Conservation (phyloP, 2,113 vertebrate species). For the Xyrauchen texanus region DNA sequence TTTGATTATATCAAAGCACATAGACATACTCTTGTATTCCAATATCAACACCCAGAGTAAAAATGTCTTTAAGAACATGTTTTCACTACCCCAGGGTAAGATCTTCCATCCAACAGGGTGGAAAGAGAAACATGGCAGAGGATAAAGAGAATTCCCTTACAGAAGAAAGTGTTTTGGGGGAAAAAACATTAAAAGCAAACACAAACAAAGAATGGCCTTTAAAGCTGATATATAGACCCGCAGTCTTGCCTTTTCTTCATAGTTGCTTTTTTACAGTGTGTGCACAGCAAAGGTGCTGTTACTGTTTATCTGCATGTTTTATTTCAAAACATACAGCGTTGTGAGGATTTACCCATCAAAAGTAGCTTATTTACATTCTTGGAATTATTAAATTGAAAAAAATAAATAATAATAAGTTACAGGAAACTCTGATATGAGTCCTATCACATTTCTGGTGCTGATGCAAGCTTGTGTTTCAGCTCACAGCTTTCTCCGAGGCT, state of each 20-base stretch:
- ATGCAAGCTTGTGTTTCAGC: slow-evolving; percentile 26
- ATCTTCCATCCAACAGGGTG: slow-evolving; percentile 71
- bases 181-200: slow-evolving; percentile 57
- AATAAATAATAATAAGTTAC: slow-evolving; percentile 32
- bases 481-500: slow-evolving; percentile 51
- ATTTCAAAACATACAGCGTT: not conserved
- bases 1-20: too few species aligned
- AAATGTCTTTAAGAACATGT: not conserved
- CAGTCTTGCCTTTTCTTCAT: slow-evolving; percentile 60
- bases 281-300: not conserved
- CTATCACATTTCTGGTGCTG: slow-evolving; percentile 29
- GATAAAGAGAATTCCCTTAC: slow-evolving; percentile 76
- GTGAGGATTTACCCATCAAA: too few species aligned
- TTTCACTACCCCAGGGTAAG: slow-evolving; percentile 74
- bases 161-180: slow-evolving; percentile 40
- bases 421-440: slow-evolving; percentile 20
- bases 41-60: too few species aligned
- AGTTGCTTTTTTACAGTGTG: slow-evolving; percentile 66
- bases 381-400: slow-evolving; percentile 31
- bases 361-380: not conserved
- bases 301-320: not conserved
- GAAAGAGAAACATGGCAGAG: slow-evolving; percentile 78
- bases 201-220: slow-evolving; percentile 68
- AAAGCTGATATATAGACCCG: slow-evolving; percentile 67
- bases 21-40: too few species aligned